Conservation (phyloP, 2,888 invertebrate genomes). For the Acholoe squamosa region DNA sequence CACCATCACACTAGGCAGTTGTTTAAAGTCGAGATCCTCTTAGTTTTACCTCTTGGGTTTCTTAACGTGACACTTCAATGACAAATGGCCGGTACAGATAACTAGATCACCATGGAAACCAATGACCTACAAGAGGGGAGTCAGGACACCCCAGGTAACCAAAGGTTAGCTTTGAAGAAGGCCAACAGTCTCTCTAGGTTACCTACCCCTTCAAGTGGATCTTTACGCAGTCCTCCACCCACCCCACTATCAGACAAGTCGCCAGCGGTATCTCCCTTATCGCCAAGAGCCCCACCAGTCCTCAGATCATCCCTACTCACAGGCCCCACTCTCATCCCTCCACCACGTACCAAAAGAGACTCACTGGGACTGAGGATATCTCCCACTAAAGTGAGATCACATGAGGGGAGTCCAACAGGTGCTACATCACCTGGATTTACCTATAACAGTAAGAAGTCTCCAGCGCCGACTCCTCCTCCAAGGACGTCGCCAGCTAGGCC, state of each 20-base stretch:
- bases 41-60: too few relatives aligned
- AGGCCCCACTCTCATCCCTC: neutral
- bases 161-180: neutral
- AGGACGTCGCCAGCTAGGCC: neutral
- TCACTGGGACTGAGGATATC: neutral
- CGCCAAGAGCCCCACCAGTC: neutral
- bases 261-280: neutral
- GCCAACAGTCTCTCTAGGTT: conserved; percentile 37
- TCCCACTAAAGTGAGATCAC: neutral
- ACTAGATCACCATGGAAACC: conserved; percentile 33
- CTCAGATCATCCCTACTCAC: neutral
- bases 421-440: neutral
- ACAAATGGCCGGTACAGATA: neutral
- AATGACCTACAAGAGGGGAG: conserved; percentile 35
- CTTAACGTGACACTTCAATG: neutral
- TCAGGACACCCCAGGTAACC: conserved; percentile 39
- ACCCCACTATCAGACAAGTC: neutral
- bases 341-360: conserved; percentile 29
- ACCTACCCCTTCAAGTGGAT: conserved; percentile 4
- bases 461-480: neutral
- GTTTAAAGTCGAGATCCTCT: neutral
- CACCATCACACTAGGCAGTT: neutral
- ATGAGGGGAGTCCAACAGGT: neutral
- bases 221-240: neutral
- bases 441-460: neutral